phyloP scores from a whole-genome alignment of 2,113 vertebrate species.

The Otolemur garnettii region DNA sequence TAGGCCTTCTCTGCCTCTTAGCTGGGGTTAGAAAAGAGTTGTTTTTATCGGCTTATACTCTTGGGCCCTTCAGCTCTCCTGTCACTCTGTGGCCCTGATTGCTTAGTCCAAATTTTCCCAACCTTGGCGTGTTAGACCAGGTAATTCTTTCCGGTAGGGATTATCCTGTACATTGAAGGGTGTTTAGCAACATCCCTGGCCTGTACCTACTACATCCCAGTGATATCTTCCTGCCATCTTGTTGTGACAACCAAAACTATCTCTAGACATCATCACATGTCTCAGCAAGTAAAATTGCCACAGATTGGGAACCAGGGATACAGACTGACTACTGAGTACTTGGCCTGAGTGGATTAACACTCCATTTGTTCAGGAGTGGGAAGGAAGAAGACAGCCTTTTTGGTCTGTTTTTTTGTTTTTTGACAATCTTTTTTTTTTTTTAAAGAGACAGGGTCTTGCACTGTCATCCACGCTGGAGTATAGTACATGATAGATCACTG shows the following conservation, averaged over 20 bases:
- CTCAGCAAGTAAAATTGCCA: not conserved
- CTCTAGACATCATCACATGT: not conserved
- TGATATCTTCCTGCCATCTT: too few species aligned
- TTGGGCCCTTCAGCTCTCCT: not conserved
- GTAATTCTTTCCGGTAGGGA: not conserved
- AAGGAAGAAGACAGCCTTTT: not conserved
- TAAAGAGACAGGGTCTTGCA: too few species aligned
- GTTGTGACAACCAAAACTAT: not conserved
- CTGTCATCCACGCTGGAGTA: too few species aligned
- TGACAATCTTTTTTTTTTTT: not conserved
- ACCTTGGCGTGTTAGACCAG: not conserved
- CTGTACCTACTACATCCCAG: not conserved
- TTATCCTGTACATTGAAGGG: not conserved
- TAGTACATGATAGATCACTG: too few species aligned
- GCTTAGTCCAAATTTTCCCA: not conserved
- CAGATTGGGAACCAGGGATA: not conserved
- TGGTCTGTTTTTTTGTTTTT: not conserved
- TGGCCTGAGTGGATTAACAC: not conserved
- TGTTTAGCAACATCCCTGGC: not conserved
- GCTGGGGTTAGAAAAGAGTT: not conserved
- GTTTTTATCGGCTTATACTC: not conserved
- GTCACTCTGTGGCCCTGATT: not conserved
- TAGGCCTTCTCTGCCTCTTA: not conserved
- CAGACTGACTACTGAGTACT: not conserved
- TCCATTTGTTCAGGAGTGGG: not conserved